These are phyloP conservation scores for Sebastes oblongus DNA, from an alignment of 2,797 vertebrate species.

Conservation along the genomic window DNA sequence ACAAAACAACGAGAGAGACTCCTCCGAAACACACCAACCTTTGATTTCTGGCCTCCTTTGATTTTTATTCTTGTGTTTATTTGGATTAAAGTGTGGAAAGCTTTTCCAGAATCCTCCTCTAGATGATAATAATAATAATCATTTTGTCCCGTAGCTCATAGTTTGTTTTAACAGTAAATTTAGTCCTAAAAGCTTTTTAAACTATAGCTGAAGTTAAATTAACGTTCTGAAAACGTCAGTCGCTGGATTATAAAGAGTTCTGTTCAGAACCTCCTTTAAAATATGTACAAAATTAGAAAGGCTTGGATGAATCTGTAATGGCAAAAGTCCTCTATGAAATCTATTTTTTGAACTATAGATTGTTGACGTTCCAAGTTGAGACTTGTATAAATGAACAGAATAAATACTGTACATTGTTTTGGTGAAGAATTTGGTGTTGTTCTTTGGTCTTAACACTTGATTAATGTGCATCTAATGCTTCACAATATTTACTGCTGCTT, in stretches of 20 bases:
- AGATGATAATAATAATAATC: constrained; percentile 17
- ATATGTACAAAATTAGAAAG: background rate
- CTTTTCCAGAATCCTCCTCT: constrained; percentile 7
- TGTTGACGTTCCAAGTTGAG: constrained; percentile 36
- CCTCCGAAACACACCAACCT: constrained; percentile 35
- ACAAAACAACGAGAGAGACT: constrained; percentile 40
- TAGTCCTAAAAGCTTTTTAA: constrained; percentile 25
- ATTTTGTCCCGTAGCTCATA: constrained; percentile 30
- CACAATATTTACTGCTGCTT: too few species aligned
- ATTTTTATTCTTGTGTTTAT: constrained; percentile 18
- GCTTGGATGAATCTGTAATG: background rate
- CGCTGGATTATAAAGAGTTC: background rate
- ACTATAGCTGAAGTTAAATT: constrained; percentile 20
- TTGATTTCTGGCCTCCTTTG: background rate
- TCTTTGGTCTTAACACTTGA: background rate
- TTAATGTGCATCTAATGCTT: too few species aligned
- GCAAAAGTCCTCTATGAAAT: constrained; percentile 39
- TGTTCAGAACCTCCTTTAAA: constrained; percentile 19
- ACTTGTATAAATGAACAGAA: constrained; percentile 69
- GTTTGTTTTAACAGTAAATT: constrained; percentile 40
- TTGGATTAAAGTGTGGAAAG: constrained; percentile 19
- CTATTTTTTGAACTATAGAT: constrained; percentile 71
- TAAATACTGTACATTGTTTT: constrained; percentile 70
- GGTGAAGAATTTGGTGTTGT: constrained; percentile 26
- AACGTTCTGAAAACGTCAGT: background rate